These are phyloP conservation scores for Tortricodes alternella DNA, from an alignment of 2,888 invertebrate species.

Conservation along the genomic window DNA sequence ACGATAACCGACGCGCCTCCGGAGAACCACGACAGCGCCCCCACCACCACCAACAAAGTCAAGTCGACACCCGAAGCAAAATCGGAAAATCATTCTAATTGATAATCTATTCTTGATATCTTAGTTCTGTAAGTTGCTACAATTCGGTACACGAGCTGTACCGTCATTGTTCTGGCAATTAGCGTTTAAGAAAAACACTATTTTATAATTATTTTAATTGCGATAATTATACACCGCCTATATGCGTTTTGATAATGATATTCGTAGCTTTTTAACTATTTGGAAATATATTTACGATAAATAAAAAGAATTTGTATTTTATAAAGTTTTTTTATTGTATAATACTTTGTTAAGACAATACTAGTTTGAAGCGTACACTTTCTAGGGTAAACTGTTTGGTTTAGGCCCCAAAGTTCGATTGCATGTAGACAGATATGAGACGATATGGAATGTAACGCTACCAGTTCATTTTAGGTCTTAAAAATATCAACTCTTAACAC, in stretches of 20 bases:
- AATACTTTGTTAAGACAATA: constrained; percentile 13
- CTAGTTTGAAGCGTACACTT: not conserved
- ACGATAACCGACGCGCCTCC: constrained; percentile 37
- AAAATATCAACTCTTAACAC: too few relatives aligned
- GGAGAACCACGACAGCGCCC: constrained; percentile 40
- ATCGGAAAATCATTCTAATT: constrained; percentile 51
- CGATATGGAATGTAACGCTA: constrained; percentile 35
- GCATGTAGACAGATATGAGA: constrained; percentile 31
- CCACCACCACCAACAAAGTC: constrained; percentile 58
- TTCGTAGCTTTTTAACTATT: constrained; percentile 23
- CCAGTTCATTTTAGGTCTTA: too few relatives aligned
- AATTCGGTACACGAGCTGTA: constrained; percentile 57
- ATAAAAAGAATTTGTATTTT: constrained; percentile 24
- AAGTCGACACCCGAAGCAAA: constrained; percentile 70
- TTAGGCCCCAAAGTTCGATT: constrained; percentile 28
- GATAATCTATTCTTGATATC: constrained; percentile 32
- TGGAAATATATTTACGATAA: constrained; percentile 24
- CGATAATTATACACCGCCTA: constrained; percentile 28
- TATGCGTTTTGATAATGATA: constrained; percentile 26
- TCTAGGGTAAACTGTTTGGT: constrained; percentile 2
- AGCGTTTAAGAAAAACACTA: constrained; percentile 47
- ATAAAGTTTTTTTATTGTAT: constrained; percentile 26
- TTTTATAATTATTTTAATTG: constrained; percentile 31
- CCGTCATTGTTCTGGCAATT: constrained; percentile 60
- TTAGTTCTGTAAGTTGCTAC: constrained; percentile 49